phyloP scores from a whole-genome alignment of 2,797 vertebrate genomes.

The Pempheris klunzingeri region DNA sequence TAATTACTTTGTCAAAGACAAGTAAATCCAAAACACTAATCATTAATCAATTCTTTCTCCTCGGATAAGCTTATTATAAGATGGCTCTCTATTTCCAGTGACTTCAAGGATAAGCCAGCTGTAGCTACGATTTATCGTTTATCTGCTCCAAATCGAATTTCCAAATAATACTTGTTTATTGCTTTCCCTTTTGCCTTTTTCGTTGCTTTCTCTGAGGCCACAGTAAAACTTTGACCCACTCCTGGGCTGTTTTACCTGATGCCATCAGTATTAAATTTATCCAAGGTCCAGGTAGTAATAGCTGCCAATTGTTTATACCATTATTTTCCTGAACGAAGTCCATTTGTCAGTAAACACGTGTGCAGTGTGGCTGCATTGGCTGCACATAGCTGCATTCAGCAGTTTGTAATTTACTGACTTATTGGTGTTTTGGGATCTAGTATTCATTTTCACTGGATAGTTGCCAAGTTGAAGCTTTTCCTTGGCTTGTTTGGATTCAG shows the following conservation, averaged over 20 bases:
- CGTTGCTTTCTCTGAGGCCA: background rate
- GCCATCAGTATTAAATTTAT: background rate
- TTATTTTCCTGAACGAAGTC: background rate
- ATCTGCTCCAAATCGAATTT: slow-evolving; percentile 2
- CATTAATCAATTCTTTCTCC: background rate
- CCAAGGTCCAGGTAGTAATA: background rate
- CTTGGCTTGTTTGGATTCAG: background rate
- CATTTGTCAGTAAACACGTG: background rate
- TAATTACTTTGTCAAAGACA: background rate
- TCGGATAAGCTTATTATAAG: background rate
- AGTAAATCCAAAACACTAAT: background rate
- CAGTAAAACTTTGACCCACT: background rate
- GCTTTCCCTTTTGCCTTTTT: background rate
- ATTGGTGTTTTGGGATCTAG: background rate
- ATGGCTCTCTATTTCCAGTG: background rate
- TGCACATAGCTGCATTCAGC: background rate
- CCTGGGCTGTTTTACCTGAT: background rate
- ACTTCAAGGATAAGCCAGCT: background rate
- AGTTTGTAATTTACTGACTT: background rate
- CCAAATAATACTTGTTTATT: background rate
- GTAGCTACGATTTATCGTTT: background rate
- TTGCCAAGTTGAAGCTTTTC: background rate
- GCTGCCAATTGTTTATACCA: background rate
- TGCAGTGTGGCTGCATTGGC: too few species aligned
- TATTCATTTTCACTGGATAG: background rate